Evolutionary conservation across 2,888 invertebrate species (phyloP), one percentile per base, ranked within the genome.

Genomic region (Dasypogon diadema): DNA sequence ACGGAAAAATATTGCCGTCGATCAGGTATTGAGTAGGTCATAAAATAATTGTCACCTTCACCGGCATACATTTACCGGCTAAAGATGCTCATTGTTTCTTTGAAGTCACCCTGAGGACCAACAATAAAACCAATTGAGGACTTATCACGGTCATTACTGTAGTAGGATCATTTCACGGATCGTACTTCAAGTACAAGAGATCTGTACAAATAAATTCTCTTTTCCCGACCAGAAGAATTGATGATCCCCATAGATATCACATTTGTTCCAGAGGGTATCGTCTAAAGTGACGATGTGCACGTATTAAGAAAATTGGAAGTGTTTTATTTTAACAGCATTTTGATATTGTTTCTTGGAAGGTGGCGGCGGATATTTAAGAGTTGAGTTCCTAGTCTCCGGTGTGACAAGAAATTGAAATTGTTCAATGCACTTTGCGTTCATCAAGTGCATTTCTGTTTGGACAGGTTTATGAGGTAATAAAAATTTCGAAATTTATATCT

Each of bases 381-480:
- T n/a, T 12, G n/a, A 42, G 2, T 42, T 42, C 42, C 3, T 42
- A 42, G 42, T 42, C 42, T 12, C 42, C 2, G 42, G 34, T 6
- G 34, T 5, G 34, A 30, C 5, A 30, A 30, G 6, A 30, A 42
- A 42, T 42, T 51, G 16, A 51, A 51, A 51, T 51, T 51, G 18
- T 21, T 16, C 51, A 12, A 21, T 51, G 18, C 51, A 51, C 51
- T 51, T 51, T 51, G 51, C 51, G 51, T 51, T 51, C 51, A 51
- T 51, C 51, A 51, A 51, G 16, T 51, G 51, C 51, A 51, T 51
- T 51, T 51, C 51, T 16, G 51, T 51, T 51, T 51, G 51, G 51
- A 51, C 51, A 51, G 51, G 8, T 51, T 51, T 51, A 51, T n/a
- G 51, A 51, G 14, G 18, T 12, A 4, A 21, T 51, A 21, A 51